These are phyloP conservation scores for Folsomia manolachei DNA, from an alignment of 2,888 invertebrate genomes.

Conservation along the genomic window DNA sequence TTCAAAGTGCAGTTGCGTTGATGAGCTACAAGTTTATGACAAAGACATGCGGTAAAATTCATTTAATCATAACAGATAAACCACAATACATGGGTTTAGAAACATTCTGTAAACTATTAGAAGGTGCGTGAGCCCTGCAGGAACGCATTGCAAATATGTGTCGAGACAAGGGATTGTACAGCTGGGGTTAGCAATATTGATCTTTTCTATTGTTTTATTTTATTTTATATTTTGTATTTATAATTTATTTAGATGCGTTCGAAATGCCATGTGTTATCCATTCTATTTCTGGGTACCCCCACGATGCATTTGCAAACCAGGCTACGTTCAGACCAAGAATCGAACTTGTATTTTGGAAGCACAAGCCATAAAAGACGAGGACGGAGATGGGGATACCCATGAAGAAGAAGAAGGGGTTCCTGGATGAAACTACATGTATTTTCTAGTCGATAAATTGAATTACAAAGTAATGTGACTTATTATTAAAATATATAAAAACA, in stretches of 20 bases:
- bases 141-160: conserved; percentile 44
- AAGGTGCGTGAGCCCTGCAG: conserved; percentile 42
- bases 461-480: too few species aligned
- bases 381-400: too few species aligned
- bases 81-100: neutral
- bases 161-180: too few species aligned
- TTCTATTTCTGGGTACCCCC: conserved; percentile 45
- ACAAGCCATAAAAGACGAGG: neutral
- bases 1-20: conserved; percentile 34
- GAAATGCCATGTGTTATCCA: conserved; percentile 44
- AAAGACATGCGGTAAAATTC: conserved; percentile 16
- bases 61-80: neutral
- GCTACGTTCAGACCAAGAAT: conserved; percentile 35
- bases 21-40: conserved; percentile 42
- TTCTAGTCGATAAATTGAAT: too few species aligned
- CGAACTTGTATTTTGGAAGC: conserved; percentile 32
- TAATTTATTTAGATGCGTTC: conserved; percentile 44
- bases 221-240: too few species aligned
- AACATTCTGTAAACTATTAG: neutral
- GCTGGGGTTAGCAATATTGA: too few species aligned
- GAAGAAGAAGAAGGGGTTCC: too few species aligned
- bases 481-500: too few species aligned
- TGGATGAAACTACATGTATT: too few species aligned
- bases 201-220: too few species aligned
- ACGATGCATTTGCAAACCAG: conserved; percentile 43